Conservation (phyloP, 2,888 invertebrate genomes). For the Drosophila mettleri region DNA sequence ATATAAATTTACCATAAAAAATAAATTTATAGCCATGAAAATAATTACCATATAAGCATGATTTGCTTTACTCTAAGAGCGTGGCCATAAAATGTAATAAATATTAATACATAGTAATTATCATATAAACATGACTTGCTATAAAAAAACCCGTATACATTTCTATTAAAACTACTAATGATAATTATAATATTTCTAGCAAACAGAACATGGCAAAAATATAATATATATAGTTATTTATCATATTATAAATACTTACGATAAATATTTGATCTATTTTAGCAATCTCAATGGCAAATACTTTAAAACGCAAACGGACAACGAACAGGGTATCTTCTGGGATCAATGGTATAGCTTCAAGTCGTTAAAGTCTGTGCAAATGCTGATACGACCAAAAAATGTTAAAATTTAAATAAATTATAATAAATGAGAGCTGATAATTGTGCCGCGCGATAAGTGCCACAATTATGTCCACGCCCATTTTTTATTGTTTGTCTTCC, state of each 20-base stretch:
- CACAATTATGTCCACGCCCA: conserved; percentile 1
- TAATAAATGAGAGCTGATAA: neutral
- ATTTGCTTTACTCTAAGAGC: neutral
- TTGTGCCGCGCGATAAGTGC: conserved; percentile 1
- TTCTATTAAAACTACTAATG: neutral
- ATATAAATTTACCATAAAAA: no score
- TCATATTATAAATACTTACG: neutral
- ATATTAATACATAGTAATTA: neutral
- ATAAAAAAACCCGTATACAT: neutral
- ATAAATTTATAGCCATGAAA: no score
- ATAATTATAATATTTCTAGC: neutral
- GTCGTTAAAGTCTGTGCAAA: conserved; percentile 87
- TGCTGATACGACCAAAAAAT: conserved; percentile 87
- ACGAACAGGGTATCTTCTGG: conserved; percentile 88
- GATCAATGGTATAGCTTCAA: conserved; percentile 88
- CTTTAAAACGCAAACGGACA: conserved; percentile 78
- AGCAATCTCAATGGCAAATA: conserved; percentile 88
- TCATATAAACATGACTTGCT: neutral
- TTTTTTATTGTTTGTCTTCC: neutral
- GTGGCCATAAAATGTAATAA: no score
- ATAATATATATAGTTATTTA: no score
- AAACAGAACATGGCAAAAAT: neutral
- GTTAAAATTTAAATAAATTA: conserved; percentile 18
- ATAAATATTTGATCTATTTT: neutral
- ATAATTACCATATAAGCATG: no score